A percentile compares a stretch with the other conserved stretches of the same genome.
phyloP scores from a whole-genome alignment of 2,797 vertebrate genomes.

The Lutjanus campechanus region DNA sequence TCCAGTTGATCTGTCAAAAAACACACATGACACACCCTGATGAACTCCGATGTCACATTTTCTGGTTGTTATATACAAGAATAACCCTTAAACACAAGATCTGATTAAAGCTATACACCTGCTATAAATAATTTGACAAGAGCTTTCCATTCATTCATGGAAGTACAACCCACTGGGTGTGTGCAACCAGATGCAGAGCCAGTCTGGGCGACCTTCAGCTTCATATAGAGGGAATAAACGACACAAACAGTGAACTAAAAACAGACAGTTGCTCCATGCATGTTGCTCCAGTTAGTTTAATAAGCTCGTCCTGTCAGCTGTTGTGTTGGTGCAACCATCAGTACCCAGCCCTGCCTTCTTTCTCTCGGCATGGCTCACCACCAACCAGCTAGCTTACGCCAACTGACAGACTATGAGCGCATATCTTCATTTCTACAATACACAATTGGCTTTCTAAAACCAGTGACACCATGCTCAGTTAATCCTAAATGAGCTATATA shows the following conservation, averaged over 20 bases:
- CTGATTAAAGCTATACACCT: not conserved
- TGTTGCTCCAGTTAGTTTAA: constrained; percentile 8
- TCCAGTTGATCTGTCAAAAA: constrained; percentile 94
- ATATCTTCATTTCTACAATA: constrained; percentile 35
- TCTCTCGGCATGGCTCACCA: constrained; percentile 57
- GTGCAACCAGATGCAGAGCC: not conserved
- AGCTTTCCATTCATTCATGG: constrained; percentile 7
- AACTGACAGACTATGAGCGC: constrained; percentile 57
- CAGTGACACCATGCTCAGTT: constrained; percentile 31
- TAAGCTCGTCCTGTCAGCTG: constrained; percentile 43
- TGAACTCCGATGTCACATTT: not conserved
- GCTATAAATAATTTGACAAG: not conserved
- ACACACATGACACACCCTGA: constrained; percentile 7
- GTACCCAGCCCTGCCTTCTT: constrained; percentile 53
- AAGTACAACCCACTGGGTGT: not conserved
- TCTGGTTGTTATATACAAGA: not conserved
- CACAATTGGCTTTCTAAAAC: not conserved
- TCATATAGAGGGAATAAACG: not conserved
- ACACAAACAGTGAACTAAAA: not conserved
- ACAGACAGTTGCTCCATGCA: not conserved
- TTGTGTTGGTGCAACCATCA: constrained; percentile 49
- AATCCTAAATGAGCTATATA: not conserved
- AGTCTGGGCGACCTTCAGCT: constrained; percentile 31
- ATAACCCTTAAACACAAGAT: not conserved
- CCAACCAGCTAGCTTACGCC: constrained; percentile 57